Evolutionary conservation across 2,797 vertebrate genomes (phyloP), one percentile per base, ranked within the genome.

Genomic region (Chloroceryle inda): DNA sequence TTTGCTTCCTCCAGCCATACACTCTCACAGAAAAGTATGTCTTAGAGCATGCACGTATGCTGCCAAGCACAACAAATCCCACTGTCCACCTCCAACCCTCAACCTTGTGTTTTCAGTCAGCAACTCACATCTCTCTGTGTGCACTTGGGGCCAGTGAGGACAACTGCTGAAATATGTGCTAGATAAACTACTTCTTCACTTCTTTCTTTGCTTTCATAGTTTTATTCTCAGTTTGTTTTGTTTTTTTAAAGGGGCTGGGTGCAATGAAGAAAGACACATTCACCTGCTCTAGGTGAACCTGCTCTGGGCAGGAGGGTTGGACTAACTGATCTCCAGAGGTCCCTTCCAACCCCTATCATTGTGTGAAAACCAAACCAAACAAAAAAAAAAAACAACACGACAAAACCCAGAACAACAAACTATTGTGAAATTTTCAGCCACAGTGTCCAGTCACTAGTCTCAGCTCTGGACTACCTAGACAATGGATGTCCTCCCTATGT

Each of bases 21-120:
- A 1, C 10, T 40, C 5, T 50, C 22, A 31, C 5, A 38, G 72
- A 75, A 53, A 14, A 92, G 24, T 1, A 4, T 0, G 0, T 23
- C 29, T 64, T 50, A 50, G 47, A 69, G 31, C 29, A 37, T 2
- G 7, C 11, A 71, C 3, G 1, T 50, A 53, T 0, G 0, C 58
- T 64, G 62, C 73, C 69, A 78, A 86, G 62, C 22, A 23, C 69
- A 72, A 66, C 37, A 83, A 85, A 78, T 26, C 24, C 68, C 1
- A 2, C 11, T 81, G 62, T 58, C 79, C 33, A 13, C 53, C 45
- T 80, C 68, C 29, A 59, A 59, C 3, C 11, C 37, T 24, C 17
- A 82, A 13, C 3, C 0, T 22, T 22, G 5, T 1, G 13, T 20
- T 56, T 88, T 67, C 0, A 5, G 55, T 71, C 72, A 58, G 44